Conservation (phyloP, 2,113 vertebrate species). For the Ophiodon elongatus region DNA sequence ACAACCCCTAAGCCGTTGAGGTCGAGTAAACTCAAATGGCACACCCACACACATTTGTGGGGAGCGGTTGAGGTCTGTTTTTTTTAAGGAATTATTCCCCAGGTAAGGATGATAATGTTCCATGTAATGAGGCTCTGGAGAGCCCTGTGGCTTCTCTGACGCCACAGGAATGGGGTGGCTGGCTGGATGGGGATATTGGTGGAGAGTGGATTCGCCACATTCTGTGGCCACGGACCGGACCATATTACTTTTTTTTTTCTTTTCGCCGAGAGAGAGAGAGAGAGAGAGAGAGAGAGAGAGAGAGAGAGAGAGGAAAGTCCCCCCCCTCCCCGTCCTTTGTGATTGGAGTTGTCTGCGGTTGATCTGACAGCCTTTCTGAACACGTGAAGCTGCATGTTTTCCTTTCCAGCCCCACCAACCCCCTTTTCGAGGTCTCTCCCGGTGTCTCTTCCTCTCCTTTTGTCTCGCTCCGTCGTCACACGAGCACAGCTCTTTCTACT, state of each 20-base stretch:
- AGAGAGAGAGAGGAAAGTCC: slow-evolving; percentile 35
- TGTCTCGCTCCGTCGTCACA: slow-evolving; percentile 19
- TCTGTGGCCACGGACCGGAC: slow-evolving; percentile 33
- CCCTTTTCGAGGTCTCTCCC: slow-evolving; percentile 15
- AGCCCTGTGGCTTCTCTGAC: slow-evolving; percentile 53
- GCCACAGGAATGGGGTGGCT: slow-evolving; percentile 56
- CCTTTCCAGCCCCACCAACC: slow-evolving; percentile 8
- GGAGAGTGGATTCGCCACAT: slow-evolving; percentile 54
- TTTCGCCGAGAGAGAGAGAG: too few species aligned
- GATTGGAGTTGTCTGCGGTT: slow-evolving; percentile 44
- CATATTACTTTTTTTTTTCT: slow-evolving; percentile 25
- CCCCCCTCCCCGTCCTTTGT: slow-evolving; percentile 1
- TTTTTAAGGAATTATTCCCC: slow-evolving; percentile 46
- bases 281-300: too few species aligned
- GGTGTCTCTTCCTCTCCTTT: slow-evolving; percentile 21
- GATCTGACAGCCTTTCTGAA: slow-evolving; percentile 22
- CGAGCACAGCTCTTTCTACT: not conserved
- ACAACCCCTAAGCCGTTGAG: slow-evolving; percentile 27
- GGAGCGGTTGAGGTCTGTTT: slow-evolving; percentile 39
- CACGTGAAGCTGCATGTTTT: slow-evolving; percentile 33
- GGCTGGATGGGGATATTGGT: slow-evolving; percentile 43
- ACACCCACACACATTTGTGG: slow-evolving; percentile 20
- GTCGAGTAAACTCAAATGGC: slow-evolving; percentile 47
- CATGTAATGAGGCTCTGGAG: slow-evolving; percentile 54
- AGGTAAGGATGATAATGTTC: slow-evolving; percentile 57